These are phyloP conservation scores for Aurelia coerulea DNA, from an alignment of 30 jellyfish, hydroid and myxozoan genomes.

Conservation along the genomic window DNA sequence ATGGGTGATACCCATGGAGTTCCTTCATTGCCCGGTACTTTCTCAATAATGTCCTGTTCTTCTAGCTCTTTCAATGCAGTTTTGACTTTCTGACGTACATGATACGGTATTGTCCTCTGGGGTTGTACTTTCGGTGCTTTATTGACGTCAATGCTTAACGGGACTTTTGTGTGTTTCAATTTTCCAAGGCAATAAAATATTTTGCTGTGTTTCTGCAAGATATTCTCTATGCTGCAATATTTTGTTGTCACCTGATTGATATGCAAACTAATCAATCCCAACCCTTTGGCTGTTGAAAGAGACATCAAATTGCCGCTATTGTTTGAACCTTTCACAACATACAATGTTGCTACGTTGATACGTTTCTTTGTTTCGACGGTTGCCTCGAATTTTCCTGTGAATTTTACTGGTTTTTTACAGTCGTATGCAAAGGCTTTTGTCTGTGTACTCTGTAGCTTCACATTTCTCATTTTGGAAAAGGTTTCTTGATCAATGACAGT, in stretches of 20 bases:
- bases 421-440: slow-evolving; percentile 26
- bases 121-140: background rate
- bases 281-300: no score
- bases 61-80: slow-evolving; percentile 15
- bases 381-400: slow-evolving; percentile 31
- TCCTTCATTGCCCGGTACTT: slow-evolving; percentile 28
- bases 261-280: no score
- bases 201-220: no score
- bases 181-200: background rate
- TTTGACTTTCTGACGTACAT: no score
- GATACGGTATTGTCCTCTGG: slow-evolving; percentile 4
- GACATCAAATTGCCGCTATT: no score
- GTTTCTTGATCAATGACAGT: slow-evolving; percentile 7
- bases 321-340: slow-evolving; percentile 7
- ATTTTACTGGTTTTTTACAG: slow-evolving; percentile 17
- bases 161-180: slow-evolving; percentile 21
- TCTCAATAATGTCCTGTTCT: slow-evolving; percentile 29
- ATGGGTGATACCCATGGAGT: slow-evolving; percentile 59
- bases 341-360: slow-evolving; percentile 28
- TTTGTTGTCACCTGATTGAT: no score
- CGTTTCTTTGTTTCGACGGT: slow-evolving; percentile 20
- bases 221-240: no score
- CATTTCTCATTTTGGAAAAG: background rate
- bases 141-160: slow-evolving; percentile 19
- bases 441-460: background rate